phyloP scores from a whole-genome alignment of 23 tunicate genomes.

The Trididemnum miniatum region DNA sequence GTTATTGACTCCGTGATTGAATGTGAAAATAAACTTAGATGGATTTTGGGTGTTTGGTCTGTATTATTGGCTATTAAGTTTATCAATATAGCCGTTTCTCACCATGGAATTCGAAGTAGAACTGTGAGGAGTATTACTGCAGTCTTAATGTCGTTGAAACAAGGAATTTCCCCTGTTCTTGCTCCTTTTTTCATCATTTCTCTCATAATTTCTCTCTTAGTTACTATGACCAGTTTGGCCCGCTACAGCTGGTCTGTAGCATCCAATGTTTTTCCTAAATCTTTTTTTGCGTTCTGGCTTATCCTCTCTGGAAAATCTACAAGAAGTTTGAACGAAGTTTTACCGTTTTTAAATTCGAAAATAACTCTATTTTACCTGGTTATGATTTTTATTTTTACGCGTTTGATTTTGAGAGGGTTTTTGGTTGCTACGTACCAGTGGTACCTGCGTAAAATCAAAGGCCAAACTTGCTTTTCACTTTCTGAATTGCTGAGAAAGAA shows the following conservation, averaged over 20 bases:
- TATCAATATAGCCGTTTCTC: constrained; percentile 15
- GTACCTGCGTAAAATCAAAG: not conserved
- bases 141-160: not conserved
- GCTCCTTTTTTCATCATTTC: not conserved
- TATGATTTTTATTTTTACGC: constrained; percentile 8
- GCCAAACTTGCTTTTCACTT: not conserved
- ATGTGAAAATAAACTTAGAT: not conserved
- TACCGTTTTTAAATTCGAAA: not conserved
- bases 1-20: constrained; percentile 4
- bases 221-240: not conserved
- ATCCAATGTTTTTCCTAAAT: not conserved
- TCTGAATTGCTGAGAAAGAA: not conserved
- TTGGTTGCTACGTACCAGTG: constrained; percentile 42
- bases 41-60: constrained; percentile 30
- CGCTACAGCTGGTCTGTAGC: not conserved
- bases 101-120: constrained; percentile 38
- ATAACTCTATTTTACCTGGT: not conserved
- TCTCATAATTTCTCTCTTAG: not conserved
- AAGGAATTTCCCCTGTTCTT: not conserved
- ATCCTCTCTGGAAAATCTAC: not conserved
- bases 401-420: constrained; percentile 39
- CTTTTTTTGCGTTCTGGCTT: not conserved
- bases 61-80: constrained; percentile 25
- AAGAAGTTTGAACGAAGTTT: not conserved
- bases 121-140: constrained; percentile 14